Evolutionary conservation across 2,888 invertebrate genomes (phyloP).

Genomic region (Busseola fusca): DNA sequence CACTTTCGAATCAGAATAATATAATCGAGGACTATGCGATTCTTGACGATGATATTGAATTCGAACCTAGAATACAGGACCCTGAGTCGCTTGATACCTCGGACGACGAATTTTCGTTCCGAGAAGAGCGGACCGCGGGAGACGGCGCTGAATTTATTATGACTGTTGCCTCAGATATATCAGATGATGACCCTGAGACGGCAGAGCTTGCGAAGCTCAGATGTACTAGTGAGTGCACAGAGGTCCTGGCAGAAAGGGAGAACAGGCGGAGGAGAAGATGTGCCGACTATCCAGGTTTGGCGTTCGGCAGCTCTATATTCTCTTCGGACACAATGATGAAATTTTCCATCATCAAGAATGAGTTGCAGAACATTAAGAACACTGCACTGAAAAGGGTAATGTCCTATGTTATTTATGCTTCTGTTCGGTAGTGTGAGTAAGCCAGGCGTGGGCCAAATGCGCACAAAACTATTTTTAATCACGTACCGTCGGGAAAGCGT

Average conservation of each 20-base stretch:
- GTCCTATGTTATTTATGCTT: constrained; percentile 86
- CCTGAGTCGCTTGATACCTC: constrained; percentile 79
- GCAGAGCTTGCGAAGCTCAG: constrained; percentile 95
- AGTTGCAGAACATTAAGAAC: constrained; percentile 99
- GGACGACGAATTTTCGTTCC: constrained; percentile 84
- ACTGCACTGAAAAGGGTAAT: constrained; percentile 98
- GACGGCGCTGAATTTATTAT: constrained; percentile 83
- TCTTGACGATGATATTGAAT: constrained; percentile 82
- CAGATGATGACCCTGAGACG: constrained; percentile 93
- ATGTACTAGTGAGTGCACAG: constrained; percentile 96
- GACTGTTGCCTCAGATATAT: constrained; percentile 75
- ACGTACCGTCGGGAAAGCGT: constrained; percentile 75
- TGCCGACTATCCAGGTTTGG: constrained; percentile 97
- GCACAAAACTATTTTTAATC: constrained; percentile 87
- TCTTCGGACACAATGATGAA: constrained; percentile 99
- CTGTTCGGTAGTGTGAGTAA: constrained; percentile 76
- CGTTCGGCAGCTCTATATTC: constrained; percentile 97
- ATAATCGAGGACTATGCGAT: constrained; percentile 78
- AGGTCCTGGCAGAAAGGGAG: constrained; percentile 95
- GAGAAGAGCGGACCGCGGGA: constrained; percentile 83
- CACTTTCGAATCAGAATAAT: constrained; percentile 86
- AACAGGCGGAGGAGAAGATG: constrained; percentile 93
- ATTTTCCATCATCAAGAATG: constrained; percentile 98
- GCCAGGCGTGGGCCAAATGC: constrained; percentile 84
- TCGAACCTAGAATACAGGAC: constrained; percentile 76